Base-by-base conservation (phyloP, 2,888 invertebrate species). In the Trachelus iudaicus region DNA sequence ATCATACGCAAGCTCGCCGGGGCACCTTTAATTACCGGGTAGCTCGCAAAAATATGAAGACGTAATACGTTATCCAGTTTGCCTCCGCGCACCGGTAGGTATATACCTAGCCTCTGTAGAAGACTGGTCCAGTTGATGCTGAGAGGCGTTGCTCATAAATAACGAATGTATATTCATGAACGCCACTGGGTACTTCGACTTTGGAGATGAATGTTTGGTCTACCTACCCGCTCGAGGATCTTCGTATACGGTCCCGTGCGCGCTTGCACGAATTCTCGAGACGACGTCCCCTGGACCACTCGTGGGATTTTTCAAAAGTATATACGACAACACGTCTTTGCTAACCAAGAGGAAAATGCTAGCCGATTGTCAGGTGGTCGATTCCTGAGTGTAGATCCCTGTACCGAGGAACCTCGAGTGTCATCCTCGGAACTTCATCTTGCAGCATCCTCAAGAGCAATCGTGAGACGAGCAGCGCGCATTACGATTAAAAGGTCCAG, bases 21-120 rank as follows among this genome's bases (percentile, higher is more conserved):
- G 88, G 85, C 83, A 87, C 86, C 88, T 89, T 89, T 89, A 89
- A 89, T 89, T 89, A 89, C 85, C 88, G 83, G 85, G 79, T 56
- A 83, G 82, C 83, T 81, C 80, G 84, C 83, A 89, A 89, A 89
- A 89, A 87, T 89, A 88, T 89, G 86, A 89, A 89, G 89, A 89
- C 86, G 89, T 88, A 89, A 89, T 89, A 87, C 87, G 84, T 86
- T 87, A 87, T 86, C 86, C 87, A 81, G 82, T 84, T 81, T 83
- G 83, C 81, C 77, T 81, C 81, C 83, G 84, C 85, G 86, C 85
- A 85, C 85, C 82, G 84, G 85, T 86, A 82, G 83, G 81, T 73
- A 79, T 56, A 56, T 56, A 23, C 56, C 56, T 23, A 56, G 23
- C 56, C 56, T 56, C 23, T 23, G 13, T 15, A 83, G 82, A 85